These are phyloP conservation scores for Parnassius mnemosyne DNA, from an alignment of 2,888 invertebrate species.

Conservation along the genomic window DNA sequence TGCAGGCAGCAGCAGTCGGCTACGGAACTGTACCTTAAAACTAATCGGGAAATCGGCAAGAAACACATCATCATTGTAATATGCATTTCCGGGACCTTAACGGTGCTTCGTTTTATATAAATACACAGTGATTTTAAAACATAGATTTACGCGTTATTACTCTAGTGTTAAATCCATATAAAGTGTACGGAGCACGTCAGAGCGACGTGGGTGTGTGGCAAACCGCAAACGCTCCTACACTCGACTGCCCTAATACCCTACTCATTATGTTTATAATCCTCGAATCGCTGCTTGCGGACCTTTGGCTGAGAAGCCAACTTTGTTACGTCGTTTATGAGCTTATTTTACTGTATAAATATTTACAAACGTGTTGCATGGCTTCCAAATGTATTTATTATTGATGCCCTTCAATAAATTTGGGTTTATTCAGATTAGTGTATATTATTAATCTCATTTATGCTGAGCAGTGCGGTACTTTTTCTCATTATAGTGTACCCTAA, in stretches of 20 bases:
- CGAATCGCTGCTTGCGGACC: slow-evolving; percentile 40
- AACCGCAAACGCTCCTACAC: slow-evolving; percentile 61
- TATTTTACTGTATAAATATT: slow-evolving; percentile 15
- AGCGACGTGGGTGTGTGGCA: slow-evolving; percentile 57
- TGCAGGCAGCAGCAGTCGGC: too few species aligned
- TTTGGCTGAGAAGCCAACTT: slow-evolving; percentile 15
- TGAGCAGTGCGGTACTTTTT: too few species aligned
- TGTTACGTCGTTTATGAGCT: slow-evolving; percentile 12
- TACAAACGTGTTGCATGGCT: slow-evolving; percentile 12
- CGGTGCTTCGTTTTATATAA: background rate
- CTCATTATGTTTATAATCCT: slow-evolving; percentile 56
- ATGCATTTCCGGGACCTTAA: too few species aligned
- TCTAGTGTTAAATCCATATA: slow-evolving; percentile 9
- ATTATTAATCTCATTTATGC: too few species aligned
- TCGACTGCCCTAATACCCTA: slow-evolving; percentile 66
- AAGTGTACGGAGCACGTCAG: slow-evolving; percentile 16
- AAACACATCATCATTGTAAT: too few species aligned
- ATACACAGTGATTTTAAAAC: slow-evolving; percentile 16
- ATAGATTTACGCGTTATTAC: slow-evolving; percentile 4
- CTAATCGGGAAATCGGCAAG: too few species aligned
- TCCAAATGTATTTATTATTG: slow-evolving; percentile 3
- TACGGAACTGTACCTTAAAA: too few species aligned
- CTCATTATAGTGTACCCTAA: too few species aligned
- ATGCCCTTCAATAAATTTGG: background rate
- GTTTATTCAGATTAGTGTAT: background rate